phyloP scores from a whole-genome alignment of 2,888 invertebrate species.

The Platycheirus rosarum region DNA sequence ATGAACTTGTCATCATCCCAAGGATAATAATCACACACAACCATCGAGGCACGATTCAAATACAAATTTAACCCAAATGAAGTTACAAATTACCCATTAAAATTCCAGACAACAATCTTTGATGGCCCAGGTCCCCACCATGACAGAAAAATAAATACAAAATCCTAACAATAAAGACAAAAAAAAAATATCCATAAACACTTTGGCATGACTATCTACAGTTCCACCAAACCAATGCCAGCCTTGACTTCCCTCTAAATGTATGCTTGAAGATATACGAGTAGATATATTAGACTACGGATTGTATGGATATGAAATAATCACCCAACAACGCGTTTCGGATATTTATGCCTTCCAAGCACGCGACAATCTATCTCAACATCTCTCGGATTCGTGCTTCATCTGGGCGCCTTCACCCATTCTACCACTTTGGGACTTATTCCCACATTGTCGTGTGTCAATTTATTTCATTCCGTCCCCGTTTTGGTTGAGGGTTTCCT shows the following conservation, averaged over 20 bases:
- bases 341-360: slow-evolving; percentile 67
- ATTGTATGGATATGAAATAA: slow-evolving; percentile 52
- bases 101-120: slow-evolving; percentile 56
- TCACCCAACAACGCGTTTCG: slow-evolving; percentile 64
- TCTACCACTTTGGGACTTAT: slow-evolving; percentile 27
- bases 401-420: background rate
- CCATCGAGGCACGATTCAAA: slow-evolving; percentile 55
- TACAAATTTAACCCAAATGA: slow-evolving; percentile 62
- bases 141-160: too few species aligned
- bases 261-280: background rate
- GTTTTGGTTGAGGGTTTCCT: slow-evolving; percentile 19
- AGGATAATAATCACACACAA: slow-evolving; percentile 60
- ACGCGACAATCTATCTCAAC: slow-evolving; percentile 63
- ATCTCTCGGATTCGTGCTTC: background rate
- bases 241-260: slow-evolving; percentile 48
- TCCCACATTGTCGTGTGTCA: slow-evolving; percentile 70
- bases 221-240: background rate
- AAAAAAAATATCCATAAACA: slow-evolving; percentile 50
- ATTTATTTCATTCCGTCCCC: slow-evolving; percentile 59
- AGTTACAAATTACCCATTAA: slow-evolving; percentile 71
- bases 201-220: slow-evolving; percentile 54
- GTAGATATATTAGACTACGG: background rate
- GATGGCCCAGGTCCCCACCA: slow-evolving; percentile 16
- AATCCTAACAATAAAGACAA: background rate
- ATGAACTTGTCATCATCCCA: slow-evolving; percentile 71